A percentile compares a stretch with the other conserved stretches of the same genome.
phyloP scores from a whole-genome alignment of 92 coral and sea anemone genomes.

The Metridium senile region DNA sequence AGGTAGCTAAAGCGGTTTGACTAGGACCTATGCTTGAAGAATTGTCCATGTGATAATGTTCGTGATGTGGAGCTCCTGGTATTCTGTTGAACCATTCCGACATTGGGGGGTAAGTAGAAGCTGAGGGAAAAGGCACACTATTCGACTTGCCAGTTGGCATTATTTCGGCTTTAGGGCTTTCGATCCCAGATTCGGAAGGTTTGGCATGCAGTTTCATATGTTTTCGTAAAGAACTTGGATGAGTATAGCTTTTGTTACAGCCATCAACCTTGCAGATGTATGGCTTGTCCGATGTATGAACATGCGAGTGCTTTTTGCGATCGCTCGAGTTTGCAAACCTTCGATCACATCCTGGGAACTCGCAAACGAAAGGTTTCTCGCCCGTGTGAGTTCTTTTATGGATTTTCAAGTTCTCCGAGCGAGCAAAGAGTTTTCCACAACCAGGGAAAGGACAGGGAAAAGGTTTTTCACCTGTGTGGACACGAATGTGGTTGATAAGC shows the following conservation, averaged over 20 bases:
- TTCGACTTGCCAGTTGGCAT: slow-evolving; percentile 60
- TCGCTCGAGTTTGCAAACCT: slow-evolving; percentile 99
- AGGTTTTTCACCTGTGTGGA: slow-evolving; percentile 98
- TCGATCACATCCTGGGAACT: slow-evolving; percentile 99
- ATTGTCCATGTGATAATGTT: slow-evolving; percentile 78
- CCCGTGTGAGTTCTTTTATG: slow-evolving; percentile 99
- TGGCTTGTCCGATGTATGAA: slow-evolving; percentile 98
- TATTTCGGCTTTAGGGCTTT: slow-evolving; percentile 79
- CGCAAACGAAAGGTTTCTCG: slow-evolving; percentile 98
- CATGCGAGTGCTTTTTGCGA: slow-evolving; percentile 99
- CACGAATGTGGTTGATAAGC: slow-evolving; percentile 98
- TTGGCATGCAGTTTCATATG: slow-evolving; percentile 98
- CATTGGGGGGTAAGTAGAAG: slow-evolving; percentile 89
- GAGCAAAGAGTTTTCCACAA: slow-evolving; percentile 98
- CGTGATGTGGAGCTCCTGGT: slow-evolving; percentile 75
- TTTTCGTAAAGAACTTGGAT: slow-evolving; percentile 94
- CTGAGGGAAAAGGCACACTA: slow-evolving; percentile 76
- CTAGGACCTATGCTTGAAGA: slow-evolving; percentile 55
- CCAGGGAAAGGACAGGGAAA: slow-evolving; percentile 98
- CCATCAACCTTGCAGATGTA: slow-evolving; percentile 99
- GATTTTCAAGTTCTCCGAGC: slow-evolving; percentile 98
- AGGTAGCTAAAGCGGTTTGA: slow-evolving; percentile 78
- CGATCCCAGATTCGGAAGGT: slow-evolving; percentile 84
- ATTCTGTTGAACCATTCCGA: slow-evolving; percentile 92
- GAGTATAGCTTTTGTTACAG: slow-evolving; percentile 98